Base-by-base conservation (phyloP, 2,888 invertebrate species). In the Chironomus tentans region DNA sequence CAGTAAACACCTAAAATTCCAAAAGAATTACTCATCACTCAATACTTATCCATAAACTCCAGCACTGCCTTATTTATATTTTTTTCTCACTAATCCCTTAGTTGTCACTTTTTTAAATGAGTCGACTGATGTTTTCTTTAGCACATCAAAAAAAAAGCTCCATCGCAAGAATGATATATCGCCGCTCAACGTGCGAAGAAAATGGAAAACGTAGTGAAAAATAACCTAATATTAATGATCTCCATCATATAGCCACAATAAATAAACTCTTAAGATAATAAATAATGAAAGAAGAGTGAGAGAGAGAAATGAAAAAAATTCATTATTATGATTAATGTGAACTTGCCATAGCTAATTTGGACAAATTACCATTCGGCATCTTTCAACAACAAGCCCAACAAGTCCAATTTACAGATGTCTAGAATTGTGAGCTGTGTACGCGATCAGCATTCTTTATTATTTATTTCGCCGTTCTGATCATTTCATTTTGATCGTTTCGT, bases 201-300 rank as follows among this genome's bases (percentile, higher is more conserved):
- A 73, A 65, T 65, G 62, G 65, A 73, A 38, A 38, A 38, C 38
- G 10, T 38, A 38, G 38, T 38, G 38, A 38, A 65, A 73, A 73
- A 65, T 73, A 65, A 50, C 48, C 24, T 68, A n/a, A 75, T 68
- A 75, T 75, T 75, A 75, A 75, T 75, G 75, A 68, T 75, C 68
- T 24, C 13, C 48, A 68, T 75, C 75, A n/a, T 21, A 48, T 22
- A 28, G 68, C 68, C 75, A 75, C 75, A 75, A 75, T 75, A 75
- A 75, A 75, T 75, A 75, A 75, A 75, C 62, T 75, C 50, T 75
- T 75, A 75, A 75, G 50, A 75, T 75, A 75, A 75, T 75, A 75
- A 75, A 75, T 75, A 75, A 47, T 22, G 28, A 21, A 38, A 38
- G 46, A 38, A 13, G 65, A 21, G 65, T 24, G 24, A 65, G 65